Conservation (phyloP, 2,113 vertebrate genomes). For the Miniopterus natalensis region DNA sequence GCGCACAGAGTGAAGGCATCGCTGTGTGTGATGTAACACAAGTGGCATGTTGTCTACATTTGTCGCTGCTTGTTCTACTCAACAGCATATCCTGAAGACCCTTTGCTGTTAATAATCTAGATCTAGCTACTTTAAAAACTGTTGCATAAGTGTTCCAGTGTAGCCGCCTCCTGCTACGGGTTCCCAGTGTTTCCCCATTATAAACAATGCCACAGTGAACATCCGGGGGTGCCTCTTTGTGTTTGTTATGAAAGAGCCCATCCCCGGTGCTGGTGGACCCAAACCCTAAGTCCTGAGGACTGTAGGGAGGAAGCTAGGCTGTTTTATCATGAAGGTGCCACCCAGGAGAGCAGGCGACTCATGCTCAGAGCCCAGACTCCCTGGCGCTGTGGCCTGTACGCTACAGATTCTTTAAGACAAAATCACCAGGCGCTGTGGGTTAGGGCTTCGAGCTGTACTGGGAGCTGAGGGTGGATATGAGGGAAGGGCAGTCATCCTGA, state of each 20-base stretch:
- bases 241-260: background rate
- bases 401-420: background rate
- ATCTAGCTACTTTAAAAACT: background rate
- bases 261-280: background rate
- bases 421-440: background rate
- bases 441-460: background rate
- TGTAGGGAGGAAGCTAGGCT: background rate
- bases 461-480: background rate
- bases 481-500: background rate
- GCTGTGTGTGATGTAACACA: background rate
- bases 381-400: background rate
- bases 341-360: background rate
- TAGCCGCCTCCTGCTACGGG: background rate
- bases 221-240: background rate
- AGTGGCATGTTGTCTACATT: background rate
- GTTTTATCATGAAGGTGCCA: background rate
- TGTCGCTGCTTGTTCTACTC: background rate
- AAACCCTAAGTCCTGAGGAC: background rate
- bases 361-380: background rate
- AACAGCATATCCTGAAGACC: background rate
- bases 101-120: background rate
- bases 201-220: background rate
- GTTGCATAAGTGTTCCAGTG: background rate
- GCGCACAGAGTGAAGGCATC: background rate
- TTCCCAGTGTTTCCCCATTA: background rate